These are phyloP conservation scores for Penelope pileata DNA, from an alignment of 2,113 vertebrate species.

Conservation along the genomic window DNA sequence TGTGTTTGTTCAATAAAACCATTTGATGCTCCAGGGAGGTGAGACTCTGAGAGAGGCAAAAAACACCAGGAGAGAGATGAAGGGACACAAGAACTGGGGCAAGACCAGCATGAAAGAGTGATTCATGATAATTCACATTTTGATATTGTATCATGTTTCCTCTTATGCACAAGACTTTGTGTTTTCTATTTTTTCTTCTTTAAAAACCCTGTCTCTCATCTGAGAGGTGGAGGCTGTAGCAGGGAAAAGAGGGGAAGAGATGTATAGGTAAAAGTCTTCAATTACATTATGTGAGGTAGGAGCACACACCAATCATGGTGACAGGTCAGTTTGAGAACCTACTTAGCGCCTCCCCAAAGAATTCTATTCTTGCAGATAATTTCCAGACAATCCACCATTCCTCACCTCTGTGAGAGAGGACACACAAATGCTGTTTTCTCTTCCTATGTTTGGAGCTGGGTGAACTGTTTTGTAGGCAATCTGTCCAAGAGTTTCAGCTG, in stretches of 20 bases:
- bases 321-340: neutral
- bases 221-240: neutral
- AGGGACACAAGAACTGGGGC: neutral
- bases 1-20: neutral
- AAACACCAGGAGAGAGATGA: neutral
- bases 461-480: neutral
- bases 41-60: neutral
- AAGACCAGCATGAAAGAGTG: too few species aligned
- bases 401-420: accelerated
- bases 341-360: neutral
- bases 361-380: neutral
- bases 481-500: neutral
- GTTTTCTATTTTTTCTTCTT: neutral
- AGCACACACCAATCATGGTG: neutral
- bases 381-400: neutral
- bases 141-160: neutral
- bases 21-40: neutral
- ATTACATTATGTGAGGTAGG: neutral
- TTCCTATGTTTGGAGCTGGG: neutral
- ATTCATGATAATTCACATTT: neutral
- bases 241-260: neutral
- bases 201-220: neutral
- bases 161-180: neutral
- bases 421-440: neutral
- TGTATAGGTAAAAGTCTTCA: neutral